Conservation (phyloP, 1,140 invertebrate species). For the Zaprionus lachaisei region DNA sequence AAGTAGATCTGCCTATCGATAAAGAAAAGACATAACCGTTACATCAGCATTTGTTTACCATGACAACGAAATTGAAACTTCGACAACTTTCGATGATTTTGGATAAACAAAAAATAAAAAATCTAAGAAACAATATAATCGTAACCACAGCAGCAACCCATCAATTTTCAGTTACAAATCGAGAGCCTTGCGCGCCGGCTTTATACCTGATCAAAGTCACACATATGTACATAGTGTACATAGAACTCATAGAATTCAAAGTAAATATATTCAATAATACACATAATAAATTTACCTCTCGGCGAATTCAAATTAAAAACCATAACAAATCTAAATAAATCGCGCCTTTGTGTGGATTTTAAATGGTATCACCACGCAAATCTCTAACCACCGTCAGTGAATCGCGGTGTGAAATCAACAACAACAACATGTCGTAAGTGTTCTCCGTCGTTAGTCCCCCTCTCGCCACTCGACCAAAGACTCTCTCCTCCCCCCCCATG, state of each 20-base stretch:
- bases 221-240: constrained; percentile 8
- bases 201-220: constrained; percentile 6
- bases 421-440: constrained; percentile 65
- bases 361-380: constrained; percentile 72
- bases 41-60: constrained; percentile 4
- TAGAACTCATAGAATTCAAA: constrained; percentile 17
- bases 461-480: neutral
- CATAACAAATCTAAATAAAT: constrained; percentile 6
- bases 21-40: constrained; percentile 8
- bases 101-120: constrained; percentile 50
- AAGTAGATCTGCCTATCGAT: neutral
- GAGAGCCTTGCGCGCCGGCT: constrained; percentile 61
- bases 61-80: constrained; percentile 20
- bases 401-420: constrained; percentile 29
- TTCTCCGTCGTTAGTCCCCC: neutral
- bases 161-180: constrained; percentile 66
- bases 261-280: constrained; percentile 4
- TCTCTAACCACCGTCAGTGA: constrained; percentile 43
- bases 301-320: constrained; percentile 11
- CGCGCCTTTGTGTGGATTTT: constrained; percentile 34
- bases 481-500: neutral
- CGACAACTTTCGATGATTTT: constrained; percentile 8
- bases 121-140: constrained; percentile 63
- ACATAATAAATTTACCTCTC: constrained; percentile 23
- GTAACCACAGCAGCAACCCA: constrained; percentile 73